Evolutionary conservation across 2,113 vertebrate genomes (phyloP), one percentile per base, ranked within the genome.

Genomic region (Cheilinus undulatus): DNA sequence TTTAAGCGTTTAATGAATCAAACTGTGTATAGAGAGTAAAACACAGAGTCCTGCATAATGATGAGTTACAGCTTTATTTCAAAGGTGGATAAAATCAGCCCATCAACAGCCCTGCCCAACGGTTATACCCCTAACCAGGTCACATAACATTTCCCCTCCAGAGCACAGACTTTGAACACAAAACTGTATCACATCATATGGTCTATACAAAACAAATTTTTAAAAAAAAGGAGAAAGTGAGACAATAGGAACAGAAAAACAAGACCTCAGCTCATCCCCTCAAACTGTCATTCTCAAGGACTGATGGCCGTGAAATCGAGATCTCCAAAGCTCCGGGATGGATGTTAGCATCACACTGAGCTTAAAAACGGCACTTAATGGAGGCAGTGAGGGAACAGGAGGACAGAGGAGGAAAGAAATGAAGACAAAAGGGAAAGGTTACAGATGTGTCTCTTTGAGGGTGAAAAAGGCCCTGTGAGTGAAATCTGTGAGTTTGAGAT

Each of bases 1-100:
- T 34, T 34, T 34, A 34, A 11, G 32, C 11, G 11, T 34, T 34
- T 34, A 10, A 34, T 11, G 11, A 11, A 34, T 10, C 8, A 34
- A 34, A 34, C 8, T 2, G 32, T 34, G 11, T 34, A 42, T 6
- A 24, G 8, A 63, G 46, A 54, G 20, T 23, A 57, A 78, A 45
- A 52, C 27, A 54, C 34, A 20, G 5, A 65, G 22, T 34, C 23
- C 3, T 45, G 19, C 3, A 22, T 81, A 30, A 32, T 8, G 13
- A 54, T 72, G 73, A 76, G 67, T 65, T 78, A 85, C 80, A 86
- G 69, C 78, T 90, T 90, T 91, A 91, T 89, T 91, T 86, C 81
- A 84, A 79, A 82, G 32, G 48, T 73, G 34, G 69, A 65, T 54
- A 17, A 40, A 68, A 30, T 73, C 73, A 80, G 45, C 66, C 42